phyloP scores from a whole-genome alignment of 2,797 vertebrate species.

The Tokudaia tokunoshimensis region DNA sequence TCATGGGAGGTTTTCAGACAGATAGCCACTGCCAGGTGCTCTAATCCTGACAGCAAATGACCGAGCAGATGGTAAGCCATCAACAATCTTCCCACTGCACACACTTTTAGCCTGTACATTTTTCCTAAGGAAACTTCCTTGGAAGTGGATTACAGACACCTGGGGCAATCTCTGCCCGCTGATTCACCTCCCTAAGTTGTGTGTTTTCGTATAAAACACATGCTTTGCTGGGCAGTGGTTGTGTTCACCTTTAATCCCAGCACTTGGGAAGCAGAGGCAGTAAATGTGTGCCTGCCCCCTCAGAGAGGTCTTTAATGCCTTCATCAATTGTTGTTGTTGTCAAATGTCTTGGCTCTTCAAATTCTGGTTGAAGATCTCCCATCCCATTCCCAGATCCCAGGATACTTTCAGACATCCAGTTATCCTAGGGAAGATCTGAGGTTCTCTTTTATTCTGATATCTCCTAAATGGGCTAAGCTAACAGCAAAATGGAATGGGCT shows the following conservation, averaged over 20 bases:
- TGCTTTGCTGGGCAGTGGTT: neutral
- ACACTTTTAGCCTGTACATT: too few species aligned
- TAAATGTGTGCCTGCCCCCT: neutral
- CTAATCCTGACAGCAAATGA: neutral
- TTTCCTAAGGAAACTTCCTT: conserved; percentile 42
- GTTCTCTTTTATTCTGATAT: neutral
- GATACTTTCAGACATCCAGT: neutral
- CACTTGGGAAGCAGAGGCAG: neutral
- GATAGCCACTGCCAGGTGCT: neutral
- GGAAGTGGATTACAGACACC: neutral
- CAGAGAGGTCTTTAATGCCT: neutral
- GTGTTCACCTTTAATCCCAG: too few species aligned
- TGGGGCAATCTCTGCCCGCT: neutral
- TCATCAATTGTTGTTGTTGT: neutral
- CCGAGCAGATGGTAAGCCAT: neutral
- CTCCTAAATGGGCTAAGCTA: neutral
- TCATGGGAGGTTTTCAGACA: neutral
- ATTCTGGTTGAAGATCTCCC: neutral
- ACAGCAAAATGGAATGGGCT: neutral
- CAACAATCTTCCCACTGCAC: neutral
- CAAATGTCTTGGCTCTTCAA: neutral
- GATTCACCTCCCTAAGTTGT: neutral
- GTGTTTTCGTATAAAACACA: neutral
- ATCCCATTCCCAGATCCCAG: neutral
- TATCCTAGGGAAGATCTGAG: neutral